Conservation (phyloP, 2,797 vertebrate species). For the Sphaeramia orbicularis region DNA sequence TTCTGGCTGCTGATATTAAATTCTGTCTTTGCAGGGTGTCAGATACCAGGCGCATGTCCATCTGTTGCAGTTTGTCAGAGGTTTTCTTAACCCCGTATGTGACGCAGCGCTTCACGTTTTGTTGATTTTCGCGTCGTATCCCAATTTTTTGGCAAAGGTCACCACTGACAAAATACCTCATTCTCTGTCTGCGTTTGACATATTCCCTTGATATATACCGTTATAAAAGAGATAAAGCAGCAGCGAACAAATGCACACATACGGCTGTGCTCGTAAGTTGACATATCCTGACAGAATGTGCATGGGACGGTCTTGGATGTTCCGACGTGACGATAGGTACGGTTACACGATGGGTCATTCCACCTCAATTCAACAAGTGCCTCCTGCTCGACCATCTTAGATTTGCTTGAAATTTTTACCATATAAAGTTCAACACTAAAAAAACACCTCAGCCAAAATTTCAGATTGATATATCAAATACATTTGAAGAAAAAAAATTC, state of each 20-base stretch:
- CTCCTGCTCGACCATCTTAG: too few species aligned
- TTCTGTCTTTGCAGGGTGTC: conserved; percentile 46
- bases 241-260: conserved; percentile 14
- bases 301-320: too few species aligned
- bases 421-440: too few species aligned
- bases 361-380: too few species aligned
- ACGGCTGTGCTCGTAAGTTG: too few species aligned
- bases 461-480: too few species aligned
- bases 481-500: too few species aligned
- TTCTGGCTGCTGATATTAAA: conserved; percentile 26
- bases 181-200: conserved; percentile 35
- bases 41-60: conserved; percentile 44
- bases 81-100: conserved; percentile 42
- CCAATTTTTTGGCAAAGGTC: conserved; percentile 53
- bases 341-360: too few species aligned
- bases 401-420: too few species aligned
- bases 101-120: conserved; percentile 33
- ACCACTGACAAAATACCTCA: conserved; percentile 42
- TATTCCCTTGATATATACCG: conserved; percentile 53
- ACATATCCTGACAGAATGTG: too few species aligned
- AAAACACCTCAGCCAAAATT: too few species aligned
- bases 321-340: too few species aligned
- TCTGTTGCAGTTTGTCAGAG: conserved; percentile 58
- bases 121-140: conserved; percentile 45
- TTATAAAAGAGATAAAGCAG: conserved; percentile 45